Evolutionary conservation across 2,888 invertebrate genomes (phyloP), one percentile per base, ranked within the genome.

Genomic region (Serrognathus titanus): DNA sequence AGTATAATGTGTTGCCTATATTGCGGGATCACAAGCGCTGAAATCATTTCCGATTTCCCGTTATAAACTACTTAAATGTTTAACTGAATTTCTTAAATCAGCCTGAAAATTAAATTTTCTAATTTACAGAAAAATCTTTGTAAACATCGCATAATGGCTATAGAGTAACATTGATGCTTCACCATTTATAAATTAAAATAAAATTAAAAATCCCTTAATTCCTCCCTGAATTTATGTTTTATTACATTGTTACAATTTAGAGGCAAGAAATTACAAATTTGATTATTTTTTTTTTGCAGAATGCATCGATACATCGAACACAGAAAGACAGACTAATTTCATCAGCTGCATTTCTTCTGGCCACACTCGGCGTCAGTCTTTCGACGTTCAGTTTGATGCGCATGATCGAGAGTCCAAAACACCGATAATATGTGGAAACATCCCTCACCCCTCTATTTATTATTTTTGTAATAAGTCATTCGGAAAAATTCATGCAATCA

Each of bases 381-480:
- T 77, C 77, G 7, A 71, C 78, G 1, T 77, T 75, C 63, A 75
- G 75, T 61, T 53, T 76, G 47, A 76, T 73, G 62, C 75, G 75
- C 58, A 59, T 76, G 48, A 52, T 74, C 11, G 55, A 61, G 7
- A 38, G 60, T 0, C 40, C 58, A 16, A 60, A 53, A 48, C 60
- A 56, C 56, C 62, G 56, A 39, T 64, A 54, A 59, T n/a, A 57
- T 41, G 7, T 45, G 12, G 24, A 31, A 24, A 35, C 31, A 1
- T 35, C 48, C 11, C 11, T 51, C 41, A 9, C 41, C 5, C 11
- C 20, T 13, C 16, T 43, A 37, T 49, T 49, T 49, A 37, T 49
- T 49, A 13, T 38, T 49, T 49, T 38, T 24, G 36, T 31, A 10
- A 11, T 48, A 37, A 37, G 38, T 49, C 20, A 3, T 49, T 38